A percentile compares a stretch with the other conserved stretches of the same genome.
phyloP scores from a whole-genome alignment of 2,888 invertebrate genomes.

The Philaethria dido region DNA sequence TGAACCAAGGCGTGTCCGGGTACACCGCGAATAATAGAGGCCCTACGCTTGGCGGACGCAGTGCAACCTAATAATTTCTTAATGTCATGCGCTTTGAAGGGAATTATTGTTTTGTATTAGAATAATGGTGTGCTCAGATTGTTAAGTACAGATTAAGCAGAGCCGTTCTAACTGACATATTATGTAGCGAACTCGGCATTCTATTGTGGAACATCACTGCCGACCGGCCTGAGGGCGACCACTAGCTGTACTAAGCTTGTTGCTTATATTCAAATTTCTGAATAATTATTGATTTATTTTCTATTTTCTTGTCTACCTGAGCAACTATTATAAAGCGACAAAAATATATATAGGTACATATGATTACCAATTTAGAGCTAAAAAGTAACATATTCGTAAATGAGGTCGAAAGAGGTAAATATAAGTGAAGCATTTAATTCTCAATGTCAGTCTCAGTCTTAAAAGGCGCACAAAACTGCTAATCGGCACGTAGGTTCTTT shows the following conservation, averaged over 20 bases:
- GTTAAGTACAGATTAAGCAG: constrained; percentile 61
- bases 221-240: constrained; percentile 37
- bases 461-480: too few relatives aligned
- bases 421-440: too few relatives aligned
- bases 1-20: neutral
- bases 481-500: too few relatives aligned
- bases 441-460: too few relatives aligned
- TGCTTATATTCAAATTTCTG: constrained; percentile 12
- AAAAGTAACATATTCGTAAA: too few relatives aligned
- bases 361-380: too few relatives aligned
- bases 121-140: constrained; percentile 76
- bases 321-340: too few relatives aligned
- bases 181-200: constrained; percentile 48
- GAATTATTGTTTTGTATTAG: constrained; percentile 82
- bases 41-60: constrained; percentile 75
- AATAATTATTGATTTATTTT: too few relatives aligned
- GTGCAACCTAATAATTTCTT: constrained; percentile 82
- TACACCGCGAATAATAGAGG: constrained; percentile 40
- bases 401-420: too few relatives aligned
- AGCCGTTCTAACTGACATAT: constrained; percentile 57
- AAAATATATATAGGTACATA: too few relatives aligned
- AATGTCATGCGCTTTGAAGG: constrained; percentile 80
- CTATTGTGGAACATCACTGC: constrained; percentile 49
- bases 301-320: too few relatives aligned
- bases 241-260: constrained; percentile 20